Base-by-base conservation (phyloP, 2,888 invertebrate species). In the Phasia obesa region DNA sequence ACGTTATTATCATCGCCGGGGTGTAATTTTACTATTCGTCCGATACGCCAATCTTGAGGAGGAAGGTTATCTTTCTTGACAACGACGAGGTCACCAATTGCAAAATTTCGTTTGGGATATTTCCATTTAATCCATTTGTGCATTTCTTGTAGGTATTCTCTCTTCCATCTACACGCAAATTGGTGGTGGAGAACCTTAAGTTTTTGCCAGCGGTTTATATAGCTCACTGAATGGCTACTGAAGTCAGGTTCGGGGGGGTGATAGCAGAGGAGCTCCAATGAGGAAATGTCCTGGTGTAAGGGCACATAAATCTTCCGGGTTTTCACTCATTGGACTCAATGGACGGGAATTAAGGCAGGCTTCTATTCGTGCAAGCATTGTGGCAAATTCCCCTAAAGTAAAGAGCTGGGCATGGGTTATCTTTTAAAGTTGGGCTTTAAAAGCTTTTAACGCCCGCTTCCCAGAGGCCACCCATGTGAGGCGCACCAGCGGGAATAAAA, bases 341-440 rank as follows among this genome's bases (percentile, higher is more conserved):
- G 75, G 53, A 17, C 38, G 23, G 4, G 55, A 76, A 23, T 76
- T 76, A 11, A 76, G 49, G 47, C 57, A 76, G 2, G 44, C 44
- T 67, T 76, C 67, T 19, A 76, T 67, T 47, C 65, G 42, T 17
- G 75, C 19, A 2, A 67, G 55, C 67, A 65, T 42, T 1, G 55
- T 75, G 4, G 65, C 6, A 21, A 65, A 55, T 44, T 75, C 75
- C 9, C 47, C 75, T 9, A 49, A 65, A 0, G 75, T 65, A 44
- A 75, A 75, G 19, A 17, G 4, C 25, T 64, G 51, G 9, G 19
- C 31, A 55, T 27, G 42, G 15, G 62, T 64, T 7, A 38, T 17
- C n/a, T 62, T 47, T 9, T 42, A 38, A 9, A 59, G 35, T 13
- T 59, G 59, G 5, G 59, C 13, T 17, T 59, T 59, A 38, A 59